A percentile compares a stretch with the other conserved stretches of the same genome.
Evolutionary conservation across 2,113 vertebrate genomes (phyloP).

Genomic region (Colius striatus): DNA sequence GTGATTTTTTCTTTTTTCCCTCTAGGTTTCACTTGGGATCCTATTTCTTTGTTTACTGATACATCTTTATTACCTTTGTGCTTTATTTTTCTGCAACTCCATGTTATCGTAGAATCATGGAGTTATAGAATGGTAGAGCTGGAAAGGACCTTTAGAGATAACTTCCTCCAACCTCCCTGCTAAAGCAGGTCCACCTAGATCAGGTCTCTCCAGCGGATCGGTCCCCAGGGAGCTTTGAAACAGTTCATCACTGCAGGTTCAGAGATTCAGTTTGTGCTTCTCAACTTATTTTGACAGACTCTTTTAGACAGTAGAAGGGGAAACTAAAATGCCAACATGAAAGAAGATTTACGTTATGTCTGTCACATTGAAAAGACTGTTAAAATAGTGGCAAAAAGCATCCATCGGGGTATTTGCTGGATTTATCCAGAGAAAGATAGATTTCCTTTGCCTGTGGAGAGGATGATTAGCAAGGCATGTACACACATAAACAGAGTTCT

Average conservation of each 20-base stretch:
- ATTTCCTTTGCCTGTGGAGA: neutral
- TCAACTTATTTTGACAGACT: neutral
- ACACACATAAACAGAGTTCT: neutral
- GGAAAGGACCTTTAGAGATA: too few species aligned
- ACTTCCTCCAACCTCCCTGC: too few species aligned
- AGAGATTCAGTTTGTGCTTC: neutral
- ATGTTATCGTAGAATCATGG: neutral
- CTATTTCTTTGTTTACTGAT: neutral
- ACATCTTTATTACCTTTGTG: neutral
- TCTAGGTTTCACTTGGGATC: neutral
- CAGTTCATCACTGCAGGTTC: neutral
- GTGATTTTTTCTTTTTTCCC: neutral
- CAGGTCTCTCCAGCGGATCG: too few species aligned
- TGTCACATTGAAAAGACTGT: conserved; percentile 37
- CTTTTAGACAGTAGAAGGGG: neutral
- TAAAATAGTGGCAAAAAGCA: conserved; percentile 9
- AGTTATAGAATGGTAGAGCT: too few species aligned
- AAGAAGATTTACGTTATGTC: conserved; percentile 12
- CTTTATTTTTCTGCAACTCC: neutral
- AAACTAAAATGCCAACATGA: neutral
- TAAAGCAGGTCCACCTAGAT: too few species aligned
- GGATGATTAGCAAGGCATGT: neutral
- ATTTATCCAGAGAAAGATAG: neutral
- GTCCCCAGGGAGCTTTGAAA: conserved; percentile 42
- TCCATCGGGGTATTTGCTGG: neutral